phyloP scores from a whole-genome alignment of 92 coral and sea anemone species.

The Epizoanthus ramosus region DNA sequence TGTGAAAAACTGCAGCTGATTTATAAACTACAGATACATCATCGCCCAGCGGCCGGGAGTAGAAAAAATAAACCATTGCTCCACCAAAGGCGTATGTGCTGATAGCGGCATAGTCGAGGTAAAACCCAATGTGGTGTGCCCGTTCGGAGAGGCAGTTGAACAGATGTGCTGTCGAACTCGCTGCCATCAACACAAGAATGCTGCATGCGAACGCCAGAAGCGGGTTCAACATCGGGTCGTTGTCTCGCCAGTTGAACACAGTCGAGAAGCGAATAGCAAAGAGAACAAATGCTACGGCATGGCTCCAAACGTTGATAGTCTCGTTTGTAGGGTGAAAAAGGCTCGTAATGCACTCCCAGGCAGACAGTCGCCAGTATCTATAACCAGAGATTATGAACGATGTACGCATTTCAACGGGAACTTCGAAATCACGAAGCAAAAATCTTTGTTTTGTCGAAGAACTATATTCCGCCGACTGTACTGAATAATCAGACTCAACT shows the following conservation, averaged over 20 bases:
- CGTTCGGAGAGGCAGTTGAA: conserved; percentile 53
- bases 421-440: conserved; percentile 39
- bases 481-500: not conserved
- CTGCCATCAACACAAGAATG: conserved; percentile 50
- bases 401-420: conserved; percentile 49
- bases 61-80: conserved; percentile 49
- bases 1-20: conserved; percentile 15
- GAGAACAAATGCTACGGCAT: conserved; percentile 46
- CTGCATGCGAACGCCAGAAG: conserved; percentile 52
- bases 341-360: conserved; percentile 48
- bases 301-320: conserved; percentile 60
- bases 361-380: conserved; percentile 40
- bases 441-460: not conserved
- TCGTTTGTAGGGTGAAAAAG: conserved; percentile 47
- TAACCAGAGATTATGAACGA: conserved; percentile 49
- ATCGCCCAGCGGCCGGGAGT: conserved; percentile 49
- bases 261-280: conserved; percentile 44
- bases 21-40: conserved; percentile 31
- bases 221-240: conserved; percentile 53
- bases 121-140: conserved; percentile 46
- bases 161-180: conserved; percentile 57
- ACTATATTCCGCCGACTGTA: too few relatives aligned
- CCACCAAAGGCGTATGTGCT: conserved; percentile 50
- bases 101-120: conserved; percentile 60
- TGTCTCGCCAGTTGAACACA: conserved; percentile 41